phyloP scores from a whole-genome alignment of 2,888 invertebrate species.

The Netelia melanura region DNA sequence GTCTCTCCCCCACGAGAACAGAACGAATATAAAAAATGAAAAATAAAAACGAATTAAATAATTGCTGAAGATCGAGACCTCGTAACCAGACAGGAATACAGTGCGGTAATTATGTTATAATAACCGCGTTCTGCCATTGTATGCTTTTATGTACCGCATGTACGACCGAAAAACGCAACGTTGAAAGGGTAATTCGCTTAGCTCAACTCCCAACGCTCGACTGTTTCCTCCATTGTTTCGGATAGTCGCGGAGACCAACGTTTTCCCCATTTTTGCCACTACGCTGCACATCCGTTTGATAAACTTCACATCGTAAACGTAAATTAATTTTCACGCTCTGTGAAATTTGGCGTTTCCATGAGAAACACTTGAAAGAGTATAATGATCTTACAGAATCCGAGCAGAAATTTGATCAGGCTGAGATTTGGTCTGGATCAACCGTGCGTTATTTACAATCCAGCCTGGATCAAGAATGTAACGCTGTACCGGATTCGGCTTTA shows the following conservation, averaged over 20 bases:
- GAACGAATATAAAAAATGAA: conserved; percentile 13
- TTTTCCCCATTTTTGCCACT: conserved; percentile 41
- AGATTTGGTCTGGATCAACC: no score
- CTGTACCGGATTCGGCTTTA: no score
- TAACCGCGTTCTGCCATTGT: conserved; percentile 59
- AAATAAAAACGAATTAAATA: not conserved
- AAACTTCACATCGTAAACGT: conserved; percentile 9
- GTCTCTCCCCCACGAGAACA: not conserved
- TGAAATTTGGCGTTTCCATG: not conserved
- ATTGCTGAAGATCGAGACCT: conserved; percentile 35
- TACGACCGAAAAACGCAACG: conserved; percentile 19
- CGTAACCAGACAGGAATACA: conserved; percentile 40
- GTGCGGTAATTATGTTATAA: conserved; percentile 58
- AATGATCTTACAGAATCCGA: no score
- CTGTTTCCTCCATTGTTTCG: conserved; percentile 75
- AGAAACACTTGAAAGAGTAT: no score
- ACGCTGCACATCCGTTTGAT: conserved; percentile 14
- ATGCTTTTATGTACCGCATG: conserved; percentile 30
- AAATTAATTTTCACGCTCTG: not conserved
- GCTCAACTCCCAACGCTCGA: conserved; percentile 66
- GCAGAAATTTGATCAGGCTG: no score
- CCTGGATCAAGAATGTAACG: no score
- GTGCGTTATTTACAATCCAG: no score
- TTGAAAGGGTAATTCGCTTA: conserved; percentile 80
- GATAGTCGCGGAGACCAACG: conserved; percentile 70